phyloP scores from a whole-genome alignment of 2,113 vertebrate species.

The Syngnathus scovelli region DNA sequence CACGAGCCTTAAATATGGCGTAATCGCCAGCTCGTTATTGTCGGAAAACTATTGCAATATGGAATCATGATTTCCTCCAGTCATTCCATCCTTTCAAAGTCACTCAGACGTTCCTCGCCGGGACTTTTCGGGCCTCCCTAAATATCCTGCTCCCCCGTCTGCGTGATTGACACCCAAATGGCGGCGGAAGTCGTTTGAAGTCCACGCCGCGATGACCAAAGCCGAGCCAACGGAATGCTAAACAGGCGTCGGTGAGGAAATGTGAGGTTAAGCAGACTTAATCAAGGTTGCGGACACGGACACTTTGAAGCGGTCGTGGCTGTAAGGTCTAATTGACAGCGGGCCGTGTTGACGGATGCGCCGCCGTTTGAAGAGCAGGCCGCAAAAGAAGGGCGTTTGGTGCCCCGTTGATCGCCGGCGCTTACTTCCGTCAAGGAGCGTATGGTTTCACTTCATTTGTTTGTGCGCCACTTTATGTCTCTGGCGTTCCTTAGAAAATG shows the following conservation, averaged over 20 bases:
- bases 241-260: conserved; percentile 58
- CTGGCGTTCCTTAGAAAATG: no score
- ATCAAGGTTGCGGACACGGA: conserved; percentile 68
- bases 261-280: conserved; percentile 72
- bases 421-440: not conserved
- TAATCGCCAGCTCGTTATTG: not conserved
- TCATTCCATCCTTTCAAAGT: conserved; percentile 5
- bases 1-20: no score
- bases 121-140: not conserved
- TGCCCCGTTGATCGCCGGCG: conserved; percentile 46
- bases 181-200: conserved; percentile 75
- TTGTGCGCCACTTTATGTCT: not conserved
- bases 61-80: not conserved
- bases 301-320: conserved; percentile 70
- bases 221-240: conserved; percentile 69
- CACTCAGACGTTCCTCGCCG: not conserved
- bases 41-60: not conserved
- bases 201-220: conserved; percentile 75
- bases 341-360: conserved; percentile 66
- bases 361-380: conserved; percentile 53
- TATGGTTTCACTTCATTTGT: conserved; percentile 3
- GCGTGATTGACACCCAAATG: conserved; percentile 72
- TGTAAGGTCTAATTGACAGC: conserved; percentile 69
- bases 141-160: not conserved
- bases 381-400: conserved; percentile 22